A percentile compares a stretch with the other conserved stretches of the same genome.
Evolutionary conservation across 2,888 invertebrate genomes (phyloP).

Genomic region (Ptychoptera contaminata): DNA sequence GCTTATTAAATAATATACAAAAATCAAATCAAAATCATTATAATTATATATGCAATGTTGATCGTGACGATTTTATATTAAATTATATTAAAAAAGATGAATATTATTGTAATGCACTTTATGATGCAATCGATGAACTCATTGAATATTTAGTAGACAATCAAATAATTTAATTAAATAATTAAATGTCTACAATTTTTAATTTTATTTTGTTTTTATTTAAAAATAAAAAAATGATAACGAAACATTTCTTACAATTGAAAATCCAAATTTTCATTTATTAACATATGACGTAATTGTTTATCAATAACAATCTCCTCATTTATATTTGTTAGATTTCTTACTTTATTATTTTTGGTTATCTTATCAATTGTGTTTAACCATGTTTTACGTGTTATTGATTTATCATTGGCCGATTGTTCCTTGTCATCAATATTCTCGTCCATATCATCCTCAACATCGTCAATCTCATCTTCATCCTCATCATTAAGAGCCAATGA

Average conservation of each 20-base stretch:
- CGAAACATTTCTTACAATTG: no score
- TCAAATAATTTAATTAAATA: not conserved
- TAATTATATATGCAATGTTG: constrained; percentile 32
- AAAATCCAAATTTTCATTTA: no score
- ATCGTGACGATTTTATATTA: constrained; percentile 38
- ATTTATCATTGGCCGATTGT: not conserved
- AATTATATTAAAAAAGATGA: constrained; percentile 35
- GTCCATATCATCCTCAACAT: not conserved
- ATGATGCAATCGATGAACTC: not conserved
- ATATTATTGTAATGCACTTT: constrained; percentile 27
- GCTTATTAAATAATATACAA: constrained; percentile 32
- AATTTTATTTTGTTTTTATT: no score
- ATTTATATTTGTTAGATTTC: no score
- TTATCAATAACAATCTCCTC: no score
- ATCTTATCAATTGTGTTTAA: no score
- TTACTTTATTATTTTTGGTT: no score
- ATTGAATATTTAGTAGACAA: not conserved
- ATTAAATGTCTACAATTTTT: no score
- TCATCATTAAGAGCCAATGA: not conserved
- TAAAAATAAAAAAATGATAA: no score
- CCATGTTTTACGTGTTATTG: no score
- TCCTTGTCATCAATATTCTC: constrained; percentile 1
- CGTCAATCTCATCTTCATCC: not conserved
- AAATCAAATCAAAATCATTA: constrained; percentile 33
- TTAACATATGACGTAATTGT: no score